Conservation (phyloP, 2,113 vertebrate species). For the Ptyas mucosa region DNA sequence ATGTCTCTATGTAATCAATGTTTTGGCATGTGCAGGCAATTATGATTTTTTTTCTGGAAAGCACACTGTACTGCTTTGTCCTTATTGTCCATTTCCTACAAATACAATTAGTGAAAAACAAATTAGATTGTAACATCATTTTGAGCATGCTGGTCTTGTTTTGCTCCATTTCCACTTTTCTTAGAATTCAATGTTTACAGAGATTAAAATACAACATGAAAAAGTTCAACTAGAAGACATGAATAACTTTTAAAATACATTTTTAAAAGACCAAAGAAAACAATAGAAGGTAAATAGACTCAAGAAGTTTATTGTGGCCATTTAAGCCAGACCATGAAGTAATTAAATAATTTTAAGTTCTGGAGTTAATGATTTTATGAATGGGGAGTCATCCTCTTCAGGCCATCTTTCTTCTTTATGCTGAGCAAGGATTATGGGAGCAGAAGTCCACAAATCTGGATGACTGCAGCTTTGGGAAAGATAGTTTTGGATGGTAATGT, state of each 20-base stretch:
- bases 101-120: conserved; percentile 62
- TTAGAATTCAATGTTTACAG: conserved; percentile 58
- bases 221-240: conserved; percentile 51
- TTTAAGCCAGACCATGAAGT: background rate
- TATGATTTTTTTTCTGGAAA: conserved; percentile 37
- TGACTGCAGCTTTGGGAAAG: background rate
- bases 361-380: background rate
- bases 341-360: background rate
- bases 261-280: conserved; percentile 47
- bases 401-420: background rate
- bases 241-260: conserved; percentile 40
- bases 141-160: conserved; percentile 55
- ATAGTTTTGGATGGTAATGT: background rate
- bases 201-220: conserved; percentile 58
- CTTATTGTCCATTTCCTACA: conserved; percentile 61
- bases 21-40: conserved; percentile 46
- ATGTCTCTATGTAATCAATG: conserved; percentile 16
- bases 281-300: conserved; percentile 39
- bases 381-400: background rate
- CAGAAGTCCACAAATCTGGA: background rate
- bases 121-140: conserved; percentile 61
- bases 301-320: background rate
- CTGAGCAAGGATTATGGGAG: background rate
- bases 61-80: conserved; percentile 51
- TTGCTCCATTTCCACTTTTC: conserved; percentile 58